Conservation (phyloP, 2,113 vertebrate genomes). For the Origma solitaria region DNA sequence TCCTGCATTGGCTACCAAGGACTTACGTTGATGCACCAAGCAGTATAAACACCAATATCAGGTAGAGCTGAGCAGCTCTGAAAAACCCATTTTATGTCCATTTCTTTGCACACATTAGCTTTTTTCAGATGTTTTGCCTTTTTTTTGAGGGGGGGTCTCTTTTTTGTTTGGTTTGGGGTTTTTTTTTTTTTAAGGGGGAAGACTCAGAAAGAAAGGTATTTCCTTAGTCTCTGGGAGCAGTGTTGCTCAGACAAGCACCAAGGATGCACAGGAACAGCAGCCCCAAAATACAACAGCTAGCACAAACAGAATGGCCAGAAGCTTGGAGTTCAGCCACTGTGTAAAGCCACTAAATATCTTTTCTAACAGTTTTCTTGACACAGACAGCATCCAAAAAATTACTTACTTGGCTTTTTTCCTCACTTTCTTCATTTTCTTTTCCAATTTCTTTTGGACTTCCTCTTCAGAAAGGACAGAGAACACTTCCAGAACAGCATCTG, state of each 20-base stretch:
- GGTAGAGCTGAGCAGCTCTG: background rate
- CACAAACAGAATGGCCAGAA: background rate
- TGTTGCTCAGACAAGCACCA: background rate
- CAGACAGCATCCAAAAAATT: background rate
- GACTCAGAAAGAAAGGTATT: background rate
- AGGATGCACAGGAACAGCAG: background rate
- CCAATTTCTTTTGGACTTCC: conserved; percentile 83
- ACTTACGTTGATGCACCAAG: background rate
- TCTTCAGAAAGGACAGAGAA: conserved; percentile 85
- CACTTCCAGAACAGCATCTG: conserved; percentile 83
- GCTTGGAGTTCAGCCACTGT: background rate
- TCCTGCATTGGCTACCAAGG: background rate
- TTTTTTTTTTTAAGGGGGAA: background rate
- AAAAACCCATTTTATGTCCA: background rate
- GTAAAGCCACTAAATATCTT: background rate
- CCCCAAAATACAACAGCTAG: background rate
- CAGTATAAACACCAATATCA: background rate
- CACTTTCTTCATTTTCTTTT: conserved; percentile 87
- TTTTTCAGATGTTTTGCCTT: background rate
- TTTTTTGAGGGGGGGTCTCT: background rate
- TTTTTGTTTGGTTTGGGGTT: no score
- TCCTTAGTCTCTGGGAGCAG: background rate
- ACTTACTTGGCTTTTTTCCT: conserved; percentile 85
- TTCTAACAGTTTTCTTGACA: background rate
- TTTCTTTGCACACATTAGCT: background rate